Conservation (phyloP, 2,888 invertebrate genomes). For the Machimus rusticus region DNA sequence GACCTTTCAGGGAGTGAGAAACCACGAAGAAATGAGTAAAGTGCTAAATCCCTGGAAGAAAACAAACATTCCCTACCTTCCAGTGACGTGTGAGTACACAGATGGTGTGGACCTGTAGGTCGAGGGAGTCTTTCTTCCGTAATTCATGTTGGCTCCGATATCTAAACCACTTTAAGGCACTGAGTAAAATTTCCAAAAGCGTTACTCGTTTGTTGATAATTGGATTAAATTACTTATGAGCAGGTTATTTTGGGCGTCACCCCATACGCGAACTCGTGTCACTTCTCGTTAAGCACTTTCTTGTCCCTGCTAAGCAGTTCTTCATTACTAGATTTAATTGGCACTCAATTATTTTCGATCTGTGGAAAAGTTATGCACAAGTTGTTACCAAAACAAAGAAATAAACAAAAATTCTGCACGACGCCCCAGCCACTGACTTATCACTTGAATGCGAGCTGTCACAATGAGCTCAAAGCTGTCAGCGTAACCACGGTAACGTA, state of each 20-base stretch:
- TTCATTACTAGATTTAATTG: conserved; percentile 49
- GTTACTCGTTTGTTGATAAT: neutral
- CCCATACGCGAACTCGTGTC: neutral
- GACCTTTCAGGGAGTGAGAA: conserved; percentile 66
- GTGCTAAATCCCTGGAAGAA: neutral
- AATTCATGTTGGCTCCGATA: conserved; percentile 66
- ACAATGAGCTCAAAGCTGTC: neutral
- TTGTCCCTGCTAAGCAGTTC: neutral
- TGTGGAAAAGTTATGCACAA: neutral
- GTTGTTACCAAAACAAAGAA: neutral
- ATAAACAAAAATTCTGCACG: neutral
- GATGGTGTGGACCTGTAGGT: conserved; percentile 84
- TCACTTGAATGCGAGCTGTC: neutral
- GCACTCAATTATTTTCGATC: neutral
- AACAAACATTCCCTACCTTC: conserved; percentile 63
- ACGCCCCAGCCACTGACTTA: neutral
- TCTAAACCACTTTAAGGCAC: neutral
- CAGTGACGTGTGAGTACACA: conserved; percentile 87
- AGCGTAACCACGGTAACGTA: neutral
- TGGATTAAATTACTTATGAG: neutral
- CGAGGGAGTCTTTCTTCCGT: conserved; percentile 83
- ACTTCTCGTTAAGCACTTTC: neutral
- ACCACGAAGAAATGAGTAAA: neutral
- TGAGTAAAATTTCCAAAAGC: neutral
- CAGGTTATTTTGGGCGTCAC: neutral